Base-by-base conservation (phyloP, 2,797 vertebrate genomes). In the Melanotaenia pygmaea region DNA sequence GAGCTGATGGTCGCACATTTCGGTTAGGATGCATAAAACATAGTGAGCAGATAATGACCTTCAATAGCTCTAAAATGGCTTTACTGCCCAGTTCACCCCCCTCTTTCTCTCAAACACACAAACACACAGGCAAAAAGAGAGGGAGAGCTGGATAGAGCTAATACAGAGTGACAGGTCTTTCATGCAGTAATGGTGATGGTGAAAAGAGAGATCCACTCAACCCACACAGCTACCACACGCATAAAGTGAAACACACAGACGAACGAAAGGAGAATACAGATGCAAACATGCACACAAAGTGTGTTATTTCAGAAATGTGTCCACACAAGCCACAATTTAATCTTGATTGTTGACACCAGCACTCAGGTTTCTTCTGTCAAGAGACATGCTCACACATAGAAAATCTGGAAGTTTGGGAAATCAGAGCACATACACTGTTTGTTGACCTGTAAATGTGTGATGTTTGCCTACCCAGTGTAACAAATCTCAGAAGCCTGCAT, bases 181-280 rank as follows among this genome's bases (percentile, higher is more conserved):
- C 92, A 94, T 94, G 94, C 93, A 93, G 94, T 93, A 93, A 94
- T 93, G 91, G 90, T 91, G 89, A 88, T 91, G 92, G 89, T 94
- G 89, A 94, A 94, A 93, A 93, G 91, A 91, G 89, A 92, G 87
- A 92, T 88, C 91, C 92, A 93, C 91, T 93, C 87, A 93, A 84
- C 86, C 79, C 86, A 77, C 78, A 83, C 84, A 79, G 80, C 78
- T 70, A 56, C 61, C 75, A 57, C 56, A 54, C 54, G 67, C 22
- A 76, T 57, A 72, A 43, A 56, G 11, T 1, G 47, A 58, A 72
- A 50, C 32, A 60, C 40, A 78, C 54, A 61, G 34, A 59, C 43
- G 67, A 59, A 68, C 61, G 70, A 51, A 70, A 62, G 38, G 45
- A 53, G 70, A 30, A 47, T n/a, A 58, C 63, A 64, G 16, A 56